Evolutionary conservation across 1,140 invertebrate species (phyloP).

Genomic region (Scylla paramamosain): DNA sequence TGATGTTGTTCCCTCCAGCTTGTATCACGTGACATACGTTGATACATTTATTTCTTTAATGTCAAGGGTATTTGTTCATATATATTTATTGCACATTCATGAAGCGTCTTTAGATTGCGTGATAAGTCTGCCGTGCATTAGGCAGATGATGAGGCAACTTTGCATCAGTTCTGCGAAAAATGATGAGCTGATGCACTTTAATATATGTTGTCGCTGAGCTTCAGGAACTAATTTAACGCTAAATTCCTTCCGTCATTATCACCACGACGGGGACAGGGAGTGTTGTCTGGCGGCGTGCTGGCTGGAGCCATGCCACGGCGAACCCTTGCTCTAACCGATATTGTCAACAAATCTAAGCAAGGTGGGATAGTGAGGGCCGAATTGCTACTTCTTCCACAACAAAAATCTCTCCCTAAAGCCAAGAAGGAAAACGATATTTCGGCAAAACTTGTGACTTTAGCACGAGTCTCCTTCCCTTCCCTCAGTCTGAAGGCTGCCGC

Average conservation of each 20-base stretch:
- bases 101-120: conserved; percentile 1
- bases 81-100: neutral
- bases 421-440: neutral
- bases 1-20: neutral
- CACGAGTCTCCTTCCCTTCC: neutral
- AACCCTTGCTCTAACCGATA: neutral
- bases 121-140: neutral
- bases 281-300: neutral
- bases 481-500: too few relatives aligned
- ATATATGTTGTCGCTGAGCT: too few relatives aligned
- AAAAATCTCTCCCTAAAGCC: neutral
- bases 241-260: neutral
- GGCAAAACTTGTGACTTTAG: neutral
- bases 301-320: neutral
- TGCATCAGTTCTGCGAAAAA: too few relatives aligned
- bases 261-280: neutral
- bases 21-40: neutral
- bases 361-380: neutral
- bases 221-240: neutral
- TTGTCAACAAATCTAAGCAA: neutral
- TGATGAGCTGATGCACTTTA: too few relatives aligned
- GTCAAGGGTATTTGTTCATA: neutral
- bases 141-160: neutral
- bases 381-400: neutral
- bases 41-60: neutral